A percentile compares a stretch with the other conserved stretches of the same genome.
Conservation (phyloP, 2,888 invertebrate species). For the Plebejus argus region DNA sequence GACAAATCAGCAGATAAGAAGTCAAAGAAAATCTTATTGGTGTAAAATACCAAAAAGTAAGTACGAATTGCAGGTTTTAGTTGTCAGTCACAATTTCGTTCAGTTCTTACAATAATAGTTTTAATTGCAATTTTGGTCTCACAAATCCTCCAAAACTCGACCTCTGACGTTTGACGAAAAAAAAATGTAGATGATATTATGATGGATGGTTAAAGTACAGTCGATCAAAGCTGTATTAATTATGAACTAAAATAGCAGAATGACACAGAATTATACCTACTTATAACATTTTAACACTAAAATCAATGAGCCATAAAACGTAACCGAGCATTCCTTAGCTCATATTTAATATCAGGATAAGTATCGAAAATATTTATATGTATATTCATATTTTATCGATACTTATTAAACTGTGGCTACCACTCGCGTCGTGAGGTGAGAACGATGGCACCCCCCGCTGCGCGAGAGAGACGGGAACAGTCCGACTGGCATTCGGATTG, state of each 20-base stretch:
- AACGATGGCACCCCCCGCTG: constrained; percentile 80
- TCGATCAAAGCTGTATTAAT: no score
- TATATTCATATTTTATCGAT: constrained; percentile 81
- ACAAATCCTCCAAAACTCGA: no score
- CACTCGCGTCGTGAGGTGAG: constrained; percentile 80
- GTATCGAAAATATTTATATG: constrained; percentile 77
- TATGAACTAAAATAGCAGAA: neutral
- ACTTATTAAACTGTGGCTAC: constrained; percentile 80
- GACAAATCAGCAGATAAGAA: neutral
- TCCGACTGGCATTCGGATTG: constrained; percentile 76
- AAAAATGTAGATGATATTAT: no score
- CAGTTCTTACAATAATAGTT: no score
- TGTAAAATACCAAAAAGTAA: neutral
- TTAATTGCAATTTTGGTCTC: no score
- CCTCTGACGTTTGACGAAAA: no score
- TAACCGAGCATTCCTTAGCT: constrained; percentile 28
- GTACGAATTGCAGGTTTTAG: no score
- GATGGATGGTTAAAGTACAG: no score
- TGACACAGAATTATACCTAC: neutral
- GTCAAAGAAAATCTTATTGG: neutral
- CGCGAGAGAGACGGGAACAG: constrained; percentile 72
- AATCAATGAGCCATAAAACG: constrained; percentile 31
- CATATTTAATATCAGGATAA: constrained; percentile 48
- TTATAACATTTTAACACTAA: constrained; percentile 12
- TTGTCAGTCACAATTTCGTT: no score